Conservation (phyloP, 1,140 invertebrate species). For the Holcopasites calliopsidis region DNA sequence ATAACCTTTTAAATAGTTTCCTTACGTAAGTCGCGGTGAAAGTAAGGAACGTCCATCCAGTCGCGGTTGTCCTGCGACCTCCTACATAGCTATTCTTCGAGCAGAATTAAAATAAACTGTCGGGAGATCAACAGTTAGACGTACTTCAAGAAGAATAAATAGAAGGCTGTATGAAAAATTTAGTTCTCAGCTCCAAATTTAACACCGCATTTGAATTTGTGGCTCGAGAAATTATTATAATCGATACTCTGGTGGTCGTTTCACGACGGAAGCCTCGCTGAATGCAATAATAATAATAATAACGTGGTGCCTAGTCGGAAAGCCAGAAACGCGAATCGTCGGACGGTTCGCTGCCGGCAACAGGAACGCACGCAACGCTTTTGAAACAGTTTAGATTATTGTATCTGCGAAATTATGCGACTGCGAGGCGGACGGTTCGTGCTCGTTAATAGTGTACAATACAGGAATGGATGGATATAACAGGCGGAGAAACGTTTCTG, state of each 20-base stretch:
- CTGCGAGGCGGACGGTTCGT: neutral
- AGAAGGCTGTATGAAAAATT: no score
- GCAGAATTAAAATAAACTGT: no score
- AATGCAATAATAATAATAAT: neutral
- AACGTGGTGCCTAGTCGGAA: neutral
- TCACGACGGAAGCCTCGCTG: no score
- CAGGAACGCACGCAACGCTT: constrained; percentile 7
- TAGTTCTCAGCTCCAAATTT: no score
- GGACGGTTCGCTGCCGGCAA: neutral
- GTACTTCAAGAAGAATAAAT: no score
- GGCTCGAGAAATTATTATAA: no score
- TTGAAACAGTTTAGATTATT: constrained; percentile 12
- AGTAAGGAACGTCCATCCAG: constrained; percentile 10
- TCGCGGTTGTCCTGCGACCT: neutral
- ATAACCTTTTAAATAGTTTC: constrained; percentile 4
- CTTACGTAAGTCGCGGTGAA: constrained; percentile 24
- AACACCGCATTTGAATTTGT: no score
- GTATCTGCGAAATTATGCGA: constrained; percentile 6
- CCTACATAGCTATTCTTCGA: no score
- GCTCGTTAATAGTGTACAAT: constrained; percentile 13
- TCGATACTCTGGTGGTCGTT: no score
- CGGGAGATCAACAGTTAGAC: no score
- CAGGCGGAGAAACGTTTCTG: constrained; percentile 1
- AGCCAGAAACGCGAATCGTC: neutral
- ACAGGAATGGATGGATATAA: neutral